Base-by-base conservation (phyloP, 2,113 vertebrate genomes). In the Gallinago jamesoni region DNA sequence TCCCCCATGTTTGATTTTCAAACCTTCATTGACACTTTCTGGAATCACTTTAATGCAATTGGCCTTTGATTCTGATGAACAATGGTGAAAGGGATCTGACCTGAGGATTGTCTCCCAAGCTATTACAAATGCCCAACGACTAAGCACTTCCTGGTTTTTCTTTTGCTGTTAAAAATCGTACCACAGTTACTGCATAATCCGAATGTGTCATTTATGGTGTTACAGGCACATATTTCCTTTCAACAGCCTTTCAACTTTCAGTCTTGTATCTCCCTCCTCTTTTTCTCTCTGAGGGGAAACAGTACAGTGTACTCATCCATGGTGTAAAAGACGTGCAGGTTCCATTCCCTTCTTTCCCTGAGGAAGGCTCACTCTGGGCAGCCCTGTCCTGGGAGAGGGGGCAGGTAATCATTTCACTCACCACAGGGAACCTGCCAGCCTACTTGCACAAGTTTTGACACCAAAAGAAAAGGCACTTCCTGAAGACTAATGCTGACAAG, bases 261-360 rank as follows among this genome's bases (percentile, higher is more conserved):
- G 14, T 35, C 27, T 53, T 48, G 6, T 25, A 30, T 47, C 33
- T 60, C 28, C 5, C 9, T 67, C 11, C 48, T 59, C 31, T 55
- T 82, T 89, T 57, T 43, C 31, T 47, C 2, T 1, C 1, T 19
- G 39, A 9, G 33, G 68, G 88, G 39, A 75, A 66, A 43, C 25
- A 68, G 2, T 20, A 14, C 24, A 35, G 19, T 17, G 22, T 80
- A 66, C 8, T 43, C 39, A 72, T 28, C 20, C 0, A 0, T 11
- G 2, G 0, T 8, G 8, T 43, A 73, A 79, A 67, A 90, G 28
- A 59, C 0, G 1, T 3, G 7, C 9, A 59, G 25, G 7, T 6
- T 64, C 12, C 33, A 9, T 37, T 41, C 19, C 9, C 21, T 50
- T 63, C 14, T 55, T 78, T 37, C 31, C 22, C 70, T 74, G 22